Evolutionary conservation across 2,888 invertebrate species (phyloP).

Genomic region (Oligia strigilis): DNA sequence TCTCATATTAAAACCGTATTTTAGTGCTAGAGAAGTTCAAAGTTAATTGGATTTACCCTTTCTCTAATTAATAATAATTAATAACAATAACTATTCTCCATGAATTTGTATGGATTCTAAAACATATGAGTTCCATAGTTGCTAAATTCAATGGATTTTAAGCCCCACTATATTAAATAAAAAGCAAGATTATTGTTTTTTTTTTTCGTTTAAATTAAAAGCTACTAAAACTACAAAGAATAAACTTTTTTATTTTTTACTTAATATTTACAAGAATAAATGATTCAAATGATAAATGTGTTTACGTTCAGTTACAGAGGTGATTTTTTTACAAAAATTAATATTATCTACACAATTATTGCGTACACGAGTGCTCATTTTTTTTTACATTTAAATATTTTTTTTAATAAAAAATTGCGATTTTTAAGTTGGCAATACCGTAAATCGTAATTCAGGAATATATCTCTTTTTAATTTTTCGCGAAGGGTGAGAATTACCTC

Average conservation of each 20-base stretch:
- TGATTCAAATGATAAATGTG: constrained; percentile 63
- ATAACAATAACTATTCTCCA: constrained; percentile 63
- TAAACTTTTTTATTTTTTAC: constrained; percentile 71
- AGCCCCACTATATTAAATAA: constrained; percentile 69
- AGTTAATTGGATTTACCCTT: constrained; percentile 41
- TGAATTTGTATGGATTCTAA: constrained; percentile 74
- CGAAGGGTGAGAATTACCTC: neutral
- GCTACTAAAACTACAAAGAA: constrained; percentile 76
- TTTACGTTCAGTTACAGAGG: constrained; percentile 53
- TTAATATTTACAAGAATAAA: constrained; percentile 84
- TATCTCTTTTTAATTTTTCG: constrained; percentile 24
- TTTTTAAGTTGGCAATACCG: constrained; percentile 49
- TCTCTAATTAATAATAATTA: constrained; percentile 44
- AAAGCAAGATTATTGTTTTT: constrained; percentile 67
- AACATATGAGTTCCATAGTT: constrained; percentile 84
- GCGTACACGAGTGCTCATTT: constrained; percentile 50
- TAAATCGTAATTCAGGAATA: constrained; percentile 44
- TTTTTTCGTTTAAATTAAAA: constrained; percentile 76
- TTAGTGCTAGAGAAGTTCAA: constrained; percentile 44
- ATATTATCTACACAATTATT: constrained; percentile 58
- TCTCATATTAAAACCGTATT: constrained; percentile 40
- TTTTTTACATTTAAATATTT: constrained; percentile 43
- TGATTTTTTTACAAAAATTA: constrained; percentile 53
- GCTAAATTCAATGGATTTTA: constrained; percentile 81
- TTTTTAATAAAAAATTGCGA: constrained; percentile 28